Evolutionary conservation across 2,113 vertebrate genomes (phyloP).

Genomic region (Stigmatopora argus): DNA sequence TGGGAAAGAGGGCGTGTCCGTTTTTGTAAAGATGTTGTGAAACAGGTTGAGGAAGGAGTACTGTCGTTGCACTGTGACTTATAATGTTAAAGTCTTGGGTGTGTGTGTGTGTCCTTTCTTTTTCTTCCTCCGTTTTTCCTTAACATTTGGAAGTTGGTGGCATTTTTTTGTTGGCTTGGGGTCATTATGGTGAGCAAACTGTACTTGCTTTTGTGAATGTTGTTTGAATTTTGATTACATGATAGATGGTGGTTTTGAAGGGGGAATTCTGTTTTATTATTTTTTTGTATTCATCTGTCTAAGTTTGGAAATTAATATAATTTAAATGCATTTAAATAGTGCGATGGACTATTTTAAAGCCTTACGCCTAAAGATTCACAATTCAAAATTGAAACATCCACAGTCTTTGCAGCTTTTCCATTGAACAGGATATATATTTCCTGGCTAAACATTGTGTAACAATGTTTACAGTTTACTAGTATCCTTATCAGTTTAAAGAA

Average conservation of each 20-base stretch:
- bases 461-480: not conserved
- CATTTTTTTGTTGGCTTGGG: conserved; percentile 4
- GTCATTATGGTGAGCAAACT: conserved; percentile 51
- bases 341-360: not conserved
- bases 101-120: not conserved
- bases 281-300: not conserved
- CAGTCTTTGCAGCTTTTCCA: not conserved
- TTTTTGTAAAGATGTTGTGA: conserved; percentile 38
- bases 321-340: not conserved
- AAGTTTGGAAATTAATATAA: not conserved
- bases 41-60: conserved; percentile 55
- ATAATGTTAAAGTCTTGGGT: not conserved
- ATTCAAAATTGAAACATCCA: conserved; percentile 15
- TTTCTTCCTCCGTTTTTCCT: not conserved
- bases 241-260: not conserved
- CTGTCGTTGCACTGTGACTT: conserved; percentile 4
- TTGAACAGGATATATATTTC: too few relatives aligned
- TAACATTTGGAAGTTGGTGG: conserved; percentile 8
- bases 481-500: not conserved
- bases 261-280: not conserved
- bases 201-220: not conserved
- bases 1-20: conserved; percentile 45
- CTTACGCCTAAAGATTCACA: not conserved
- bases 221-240: not conserved
- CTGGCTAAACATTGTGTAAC: not conserved